Base-by-base conservation (phyloP, 2,888 invertebrate genomes). In the Galerucella pusilla region DNA sequence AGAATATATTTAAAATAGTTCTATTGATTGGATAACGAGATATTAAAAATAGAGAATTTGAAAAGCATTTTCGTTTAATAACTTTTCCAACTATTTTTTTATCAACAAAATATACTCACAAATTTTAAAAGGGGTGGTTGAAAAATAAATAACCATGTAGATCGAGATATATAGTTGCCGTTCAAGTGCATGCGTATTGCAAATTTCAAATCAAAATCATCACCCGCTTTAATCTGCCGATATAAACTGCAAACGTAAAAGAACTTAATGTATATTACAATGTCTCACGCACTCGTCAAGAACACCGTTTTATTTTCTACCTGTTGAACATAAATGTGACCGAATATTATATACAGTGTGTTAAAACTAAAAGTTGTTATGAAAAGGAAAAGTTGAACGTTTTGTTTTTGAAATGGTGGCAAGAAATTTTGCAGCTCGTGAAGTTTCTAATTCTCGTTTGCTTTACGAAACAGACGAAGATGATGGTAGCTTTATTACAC, bases 381-480 rank as follows among this genome's bases (percentile, higher is more conserved):
- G 28, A 11, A 60, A 52, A 52, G n/a, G 14, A 7, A 42, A 25
- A 42, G 42, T 42, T 63, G 4, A 63, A 3, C 11, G 11, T 45
- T 63, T 35, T 45, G n/a, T 45, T n/a, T 46, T 49, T 42, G 72
- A 78, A 75, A 88, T 88, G 87, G 87, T 87, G 68, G 87, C 88
- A 63, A 83, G 88, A 76, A 87, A 87, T 82, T 87, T 88, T 81
- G 83, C 87, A 67, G 84, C 86, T 72, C 83, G 83, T 73, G 88
- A 88, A 80, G 80, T 88, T 70, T 84, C 88, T 59, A 88, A 87
- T 80, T 86, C 88, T 72, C 84, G 86, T 46, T 82, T 88, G 35
- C 81, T 88, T 35, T 87, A 88, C 81, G 84, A 87, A 74, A 87
- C 88, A 1, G 85, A 83, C 57, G 83, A 86, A 64, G 87, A 87